Conservation (phyloP, 1,140 invertebrate genomes). For the Microplitis demolitor region DNA sequence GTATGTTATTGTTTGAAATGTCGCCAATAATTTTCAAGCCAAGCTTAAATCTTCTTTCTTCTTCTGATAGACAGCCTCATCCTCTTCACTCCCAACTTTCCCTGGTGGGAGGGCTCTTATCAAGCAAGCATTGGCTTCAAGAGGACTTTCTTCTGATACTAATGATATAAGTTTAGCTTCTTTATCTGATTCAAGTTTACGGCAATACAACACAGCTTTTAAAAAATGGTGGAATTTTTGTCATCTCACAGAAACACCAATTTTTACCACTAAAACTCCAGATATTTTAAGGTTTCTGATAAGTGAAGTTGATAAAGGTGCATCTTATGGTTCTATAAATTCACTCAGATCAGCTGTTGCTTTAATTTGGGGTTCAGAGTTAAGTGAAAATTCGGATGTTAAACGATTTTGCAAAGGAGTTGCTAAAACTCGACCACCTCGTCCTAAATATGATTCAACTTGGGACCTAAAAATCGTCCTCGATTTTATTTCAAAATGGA, state of each 20-base stretch:
- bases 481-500: constrained; percentile 22
- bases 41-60: too few relatives aligned
- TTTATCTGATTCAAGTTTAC: not conserved
- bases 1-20: too few relatives aligned
- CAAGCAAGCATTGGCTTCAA: constrained; percentile 5
- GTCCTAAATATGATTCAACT: constrained; percentile 33
- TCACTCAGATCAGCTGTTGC: constrained; percentile 33
- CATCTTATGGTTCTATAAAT: constrained; percentile 35
- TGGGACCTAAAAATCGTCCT: constrained; percentile 39
- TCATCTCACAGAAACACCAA: constrained; percentile 9
- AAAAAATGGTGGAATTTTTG: constrained; percentile 27
- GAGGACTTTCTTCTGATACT: not conserved
- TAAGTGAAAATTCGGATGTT: constrained; percentile 29
- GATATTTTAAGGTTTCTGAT: constrained; percentile 29
- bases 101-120: constrained; percentile 24
- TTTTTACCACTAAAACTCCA: constrained; percentile 1
- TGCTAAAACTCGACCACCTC: constrained; percentile 27
- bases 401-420: constrained; percentile 38
- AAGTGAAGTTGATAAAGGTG: constrained; percentile 25
- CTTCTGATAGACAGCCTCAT: too few relatives aligned
- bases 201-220: constrained; percentile 5
- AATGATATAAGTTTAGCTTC: constrained; percentile 4
- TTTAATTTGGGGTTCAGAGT: constrained; percentile 22
- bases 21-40: too few relatives aligned
- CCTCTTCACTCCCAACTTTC: constrained; percentile 6